Conservation (phyloP, 2,888 invertebrate genomes). For the Cryptus viduatorius region DNA sequence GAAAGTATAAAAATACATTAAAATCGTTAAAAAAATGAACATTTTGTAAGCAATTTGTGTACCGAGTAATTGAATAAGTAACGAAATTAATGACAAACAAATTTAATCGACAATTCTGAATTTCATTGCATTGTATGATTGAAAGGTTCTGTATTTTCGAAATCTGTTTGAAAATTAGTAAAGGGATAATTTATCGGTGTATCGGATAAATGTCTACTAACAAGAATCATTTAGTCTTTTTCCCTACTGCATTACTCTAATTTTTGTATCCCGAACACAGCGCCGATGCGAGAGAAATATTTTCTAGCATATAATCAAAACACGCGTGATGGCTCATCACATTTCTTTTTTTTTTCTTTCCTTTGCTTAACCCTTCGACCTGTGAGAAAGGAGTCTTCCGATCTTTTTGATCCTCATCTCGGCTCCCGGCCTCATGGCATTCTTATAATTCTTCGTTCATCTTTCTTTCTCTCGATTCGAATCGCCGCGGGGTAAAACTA, state of each 20-base stretch:
- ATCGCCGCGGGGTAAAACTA: slow-evolving; percentile 35
- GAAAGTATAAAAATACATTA: neutral
- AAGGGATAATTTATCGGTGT: neutral
- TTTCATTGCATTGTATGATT: neutral
- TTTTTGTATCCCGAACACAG: slow-evolving; percentile 4
- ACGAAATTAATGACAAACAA: neutral
- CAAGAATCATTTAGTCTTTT: slow-evolving; percentile 15
- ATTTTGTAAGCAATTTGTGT: neutral
- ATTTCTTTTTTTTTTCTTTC: neutral
- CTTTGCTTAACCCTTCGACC: slow-evolving; percentile 30
- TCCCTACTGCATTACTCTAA: neutral
- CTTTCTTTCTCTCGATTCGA: slow-evolving; percentile 7
- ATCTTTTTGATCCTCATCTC: slow-evolving; percentile 3
- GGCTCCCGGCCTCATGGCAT: slow-evolving; percentile 17
- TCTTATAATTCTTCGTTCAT: slow-evolving; percentile 18
- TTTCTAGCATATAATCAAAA: slow-evolving; percentile 30
- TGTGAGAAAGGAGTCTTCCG: neutral
- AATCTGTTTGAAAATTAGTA: neutral
- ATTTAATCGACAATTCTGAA: neutral
- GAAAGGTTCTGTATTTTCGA: neutral
- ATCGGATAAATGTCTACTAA: neutral
- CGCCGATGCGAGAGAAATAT: neutral
- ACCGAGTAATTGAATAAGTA: neutral
- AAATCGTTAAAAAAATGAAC: neutral
- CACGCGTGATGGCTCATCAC: slow-evolving; percentile 24